Percentiles rank a stretch among this genome's conserved stretches.
phyloP scores from a whole-genome alignment of 2,797 vertebrate species.

The Lagocephalus sceleratus region DNA sequence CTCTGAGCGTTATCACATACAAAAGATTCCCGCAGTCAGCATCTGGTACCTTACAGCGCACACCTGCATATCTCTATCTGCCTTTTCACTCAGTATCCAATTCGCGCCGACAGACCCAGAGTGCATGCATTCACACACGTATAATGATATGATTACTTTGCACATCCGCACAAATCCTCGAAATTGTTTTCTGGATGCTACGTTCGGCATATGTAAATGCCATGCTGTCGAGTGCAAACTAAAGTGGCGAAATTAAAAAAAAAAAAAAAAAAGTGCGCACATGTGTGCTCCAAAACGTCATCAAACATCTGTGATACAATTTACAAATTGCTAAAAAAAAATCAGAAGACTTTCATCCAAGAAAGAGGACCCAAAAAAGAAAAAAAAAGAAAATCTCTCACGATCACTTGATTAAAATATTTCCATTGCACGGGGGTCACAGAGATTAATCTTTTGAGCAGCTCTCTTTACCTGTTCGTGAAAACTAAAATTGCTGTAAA shows the following conservation, averaged over 20 bases:
- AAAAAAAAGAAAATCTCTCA: neutral
- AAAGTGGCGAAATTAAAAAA: constrained; percentile 2
- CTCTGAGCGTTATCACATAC: constrained; percentile 30
- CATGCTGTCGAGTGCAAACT: constrained; percentile 11
- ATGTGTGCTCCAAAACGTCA: no score
- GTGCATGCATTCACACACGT: constrained; percentile 41
- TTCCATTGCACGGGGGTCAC: constrained; percentile 2
- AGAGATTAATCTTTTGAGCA: constrained; percentile 26
- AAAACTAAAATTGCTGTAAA: constrained; percentile 37
- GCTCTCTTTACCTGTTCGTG: constrained; percentile 29
- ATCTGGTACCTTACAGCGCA: constrained; percentile 32
- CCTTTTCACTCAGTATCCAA: constrained; percentile 27
- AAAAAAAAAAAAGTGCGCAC: neutral
- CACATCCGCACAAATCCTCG: constrained; percentile 26
- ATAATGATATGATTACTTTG: constrained; percentile 37
- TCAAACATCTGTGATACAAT: neutral
- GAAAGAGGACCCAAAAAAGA: neutral
- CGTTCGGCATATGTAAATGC: constrained; percentile 5
- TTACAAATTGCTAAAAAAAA: neutral
- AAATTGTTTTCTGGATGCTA: constrained; percentile 30
- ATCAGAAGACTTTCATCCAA: neutral
- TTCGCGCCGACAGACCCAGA: constrained; percentile 27
- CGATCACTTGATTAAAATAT: constrained; percentile 9
- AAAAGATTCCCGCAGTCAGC: constrained; percentile 51
- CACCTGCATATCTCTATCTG: constrained; percentile 38